phyloP scores from a whole-genome alignment of 2,797 vertebrate genomes.

The Nasua narica region DNA sequence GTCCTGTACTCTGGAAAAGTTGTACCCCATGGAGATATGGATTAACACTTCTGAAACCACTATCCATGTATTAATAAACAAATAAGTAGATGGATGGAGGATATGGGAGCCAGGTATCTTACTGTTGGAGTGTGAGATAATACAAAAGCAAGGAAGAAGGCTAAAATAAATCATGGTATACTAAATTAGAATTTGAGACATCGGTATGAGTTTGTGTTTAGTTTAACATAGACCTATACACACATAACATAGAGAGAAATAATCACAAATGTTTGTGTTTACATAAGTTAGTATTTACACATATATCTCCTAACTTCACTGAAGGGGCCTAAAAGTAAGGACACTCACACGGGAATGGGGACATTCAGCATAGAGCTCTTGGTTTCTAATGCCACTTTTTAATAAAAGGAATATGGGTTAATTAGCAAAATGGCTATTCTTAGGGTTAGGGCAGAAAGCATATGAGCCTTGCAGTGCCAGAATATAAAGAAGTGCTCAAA shows the following conservation, averaged over 20 bases:
- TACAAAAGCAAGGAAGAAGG: background rate
- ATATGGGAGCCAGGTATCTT: background rate
- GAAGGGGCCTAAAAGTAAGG: background rate
- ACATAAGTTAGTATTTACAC: background rate
- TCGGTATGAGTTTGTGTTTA: background rate
- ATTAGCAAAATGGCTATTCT: background rate
- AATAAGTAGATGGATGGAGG: background rate
- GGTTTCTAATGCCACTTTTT: background rate
- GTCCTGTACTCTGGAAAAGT: background rate
- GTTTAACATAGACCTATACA: background rate
- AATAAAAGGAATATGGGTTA: background rate
- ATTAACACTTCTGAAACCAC: background rate
- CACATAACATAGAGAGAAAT: background rate
- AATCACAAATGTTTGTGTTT: background rate
- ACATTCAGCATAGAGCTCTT: background rate
- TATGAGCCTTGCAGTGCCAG: background rate
- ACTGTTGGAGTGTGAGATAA: background rate
- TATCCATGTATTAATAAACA: background rate
- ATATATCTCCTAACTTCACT: background rate
- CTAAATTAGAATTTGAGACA: background rate
- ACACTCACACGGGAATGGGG: accelerated
- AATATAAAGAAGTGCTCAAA: background rate
- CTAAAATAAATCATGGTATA: background rate
- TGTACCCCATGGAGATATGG: too few species aligned
- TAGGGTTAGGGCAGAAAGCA: background rate